These are phyloP conservation scores for Stichopus horrens DNA, from an alignment of 53 echinoderm and acorn worm genomes.

Conservation along the genomic window DNA sequence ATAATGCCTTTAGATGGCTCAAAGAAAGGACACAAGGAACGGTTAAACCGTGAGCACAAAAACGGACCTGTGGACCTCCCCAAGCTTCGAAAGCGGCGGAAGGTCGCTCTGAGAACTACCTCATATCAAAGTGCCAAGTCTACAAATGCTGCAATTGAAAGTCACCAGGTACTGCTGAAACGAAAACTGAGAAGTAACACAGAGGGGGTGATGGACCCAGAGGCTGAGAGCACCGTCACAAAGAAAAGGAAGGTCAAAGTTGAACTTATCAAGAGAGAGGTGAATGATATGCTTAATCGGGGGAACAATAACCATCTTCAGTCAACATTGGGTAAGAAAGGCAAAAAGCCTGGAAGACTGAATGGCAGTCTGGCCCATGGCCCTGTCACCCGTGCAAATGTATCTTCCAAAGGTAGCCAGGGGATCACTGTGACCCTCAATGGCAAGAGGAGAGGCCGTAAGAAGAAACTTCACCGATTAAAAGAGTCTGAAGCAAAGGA, in stretches of 20 bases:
- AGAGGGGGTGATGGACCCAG: conserved; percentile 28
- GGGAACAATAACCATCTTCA: conserved; percentile 45
- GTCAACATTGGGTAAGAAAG: conserved; percentile 17
- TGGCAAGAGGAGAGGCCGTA: conserved; percentile 50
- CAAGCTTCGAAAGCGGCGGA: conserved; percentile 36
- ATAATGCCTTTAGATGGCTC: conserved; percentile 73
- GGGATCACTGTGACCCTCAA: conserved; percentile 28
- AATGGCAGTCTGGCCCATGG: conserved; percentile 21
- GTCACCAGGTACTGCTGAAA: conserved; percentile 53
- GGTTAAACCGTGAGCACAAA: background rate
- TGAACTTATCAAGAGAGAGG: conserved; percentile 5
- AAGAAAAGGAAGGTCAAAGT: conserved; percentile 15
- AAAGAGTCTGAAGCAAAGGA: conserved; percentile 40
- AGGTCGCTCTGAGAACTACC: conserved; percentile 65
- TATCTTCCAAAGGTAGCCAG: background rate
- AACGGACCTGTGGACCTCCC: background rate
- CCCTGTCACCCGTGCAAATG: conserved; percentile 32
- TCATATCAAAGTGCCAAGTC: conserved; percentile 61
- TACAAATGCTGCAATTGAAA: conserved; percentile 53
- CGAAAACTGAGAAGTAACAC: conserved; percentile 55
- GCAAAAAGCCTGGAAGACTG: background rate
- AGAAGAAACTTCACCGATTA: conserved; percentile 47
- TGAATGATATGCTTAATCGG: conserved; percentile 14
- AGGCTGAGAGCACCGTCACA: conserved; percentile 21
- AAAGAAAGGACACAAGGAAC: conserved; percentile 12